These are phyloP conservation scores for Stigmatopora nigra DNA, from an alignment of 2,113 vertebrate genomes.

Conservation along the genomic window DNA sequence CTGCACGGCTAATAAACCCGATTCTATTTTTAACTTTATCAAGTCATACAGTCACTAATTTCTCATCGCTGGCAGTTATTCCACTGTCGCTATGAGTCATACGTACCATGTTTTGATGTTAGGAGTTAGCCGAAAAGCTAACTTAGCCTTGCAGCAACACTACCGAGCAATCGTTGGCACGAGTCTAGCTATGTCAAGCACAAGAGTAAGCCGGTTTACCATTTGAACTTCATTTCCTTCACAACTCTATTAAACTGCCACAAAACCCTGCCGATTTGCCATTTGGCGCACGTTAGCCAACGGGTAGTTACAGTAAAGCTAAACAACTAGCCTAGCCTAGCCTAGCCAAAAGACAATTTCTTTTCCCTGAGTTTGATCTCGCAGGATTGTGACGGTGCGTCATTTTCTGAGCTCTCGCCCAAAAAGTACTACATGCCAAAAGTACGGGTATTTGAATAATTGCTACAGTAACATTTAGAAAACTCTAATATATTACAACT, in stretches of 20 bases:
- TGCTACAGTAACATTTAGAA: too few species aligned
- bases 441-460: too few species aligned
- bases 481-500: too few species aligned
- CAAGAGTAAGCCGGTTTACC: slow-evolving; percentile 33
- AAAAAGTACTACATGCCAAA: too few species aligned
- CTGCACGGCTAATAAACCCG: neutral
- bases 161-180: slow-evolving; percentile 17
- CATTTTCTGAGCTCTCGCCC: neutral
- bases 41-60: neutral
- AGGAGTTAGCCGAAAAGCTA: slow-evolving; percentile 17
- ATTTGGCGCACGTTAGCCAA: slow-evolving; percentile 1
- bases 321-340: slow-evolving; percentile 32
- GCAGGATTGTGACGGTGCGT: slow-evolving; percentile 26
- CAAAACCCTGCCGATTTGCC: neutral
- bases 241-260: slow-evolving; percentile 2
- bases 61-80: neutral
- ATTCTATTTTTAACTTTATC: neutral
- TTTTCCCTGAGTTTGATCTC: slow-evolving; percentile 26
- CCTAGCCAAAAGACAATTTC: slow-evolving; percentile 38
- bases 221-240: slow-evolving; percentile 36
- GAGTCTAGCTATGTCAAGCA: slow-evolving; percentile 27
- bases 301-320: slow-evolving; percentile 31
- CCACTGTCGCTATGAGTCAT: neutral
- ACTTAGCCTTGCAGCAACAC: neutral
- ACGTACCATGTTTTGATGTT: slow-evolving; percentile 13